phyloP scores from a whole-genome alignment of 30 jellyfish, hydroid and myxozoan species.

The Turritopsis dohrnii region DNA sequence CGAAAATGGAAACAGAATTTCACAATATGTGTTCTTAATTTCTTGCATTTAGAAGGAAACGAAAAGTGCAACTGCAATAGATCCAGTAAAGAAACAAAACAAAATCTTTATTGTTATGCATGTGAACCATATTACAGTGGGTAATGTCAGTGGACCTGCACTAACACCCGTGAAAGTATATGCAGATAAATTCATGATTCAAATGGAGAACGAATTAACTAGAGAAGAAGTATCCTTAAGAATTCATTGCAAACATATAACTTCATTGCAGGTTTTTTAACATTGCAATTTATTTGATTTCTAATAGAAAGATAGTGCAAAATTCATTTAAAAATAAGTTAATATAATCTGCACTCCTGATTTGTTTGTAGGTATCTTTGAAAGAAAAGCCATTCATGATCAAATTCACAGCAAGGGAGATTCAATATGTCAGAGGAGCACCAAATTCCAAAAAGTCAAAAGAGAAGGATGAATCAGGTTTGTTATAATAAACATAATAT shows the following conservation, averaged over 20 bases:
- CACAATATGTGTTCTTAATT: too few relatives aligned
- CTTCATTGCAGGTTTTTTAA: conserved; percentile 46
- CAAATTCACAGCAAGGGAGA: conserved; percentile 5
- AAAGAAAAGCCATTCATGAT: conserved; percentile 27
- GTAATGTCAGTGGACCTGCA: conserved; percentile 61
- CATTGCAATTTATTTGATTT: not conserved
- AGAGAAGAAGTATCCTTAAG: conserved; percentile 45
- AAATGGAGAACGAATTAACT: conserved; percentile 64
- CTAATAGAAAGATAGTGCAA: not conserved
- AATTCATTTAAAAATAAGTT: not conserved
- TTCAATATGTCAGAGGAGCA: conserved; percentile 24
- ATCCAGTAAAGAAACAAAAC: not conserved
- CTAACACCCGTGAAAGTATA: conserved; percentile 71
- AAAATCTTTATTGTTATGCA: conserved; percentile 56
- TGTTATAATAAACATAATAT: too few relatives aligned
- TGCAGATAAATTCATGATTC: conserved; percentile 69
- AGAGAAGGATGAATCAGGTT: conserved; percentile 16
- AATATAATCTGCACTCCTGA: not conserved
- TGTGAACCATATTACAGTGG: conserved; percentile 45
- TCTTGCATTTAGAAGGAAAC: not conserved
- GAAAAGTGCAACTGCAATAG: not conserved
- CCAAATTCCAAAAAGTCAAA: conserved; percentile 9
- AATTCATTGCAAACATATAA: conserved; percentile 47
- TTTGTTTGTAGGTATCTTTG: conserved; percentile 21
- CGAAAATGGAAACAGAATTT: not conserved